Percentiles rank a stretch among this genome's conserved stretches.
Evolutionary conservation across 2,888 invertebrate genomes (phyloP).

Genomic region (Andrena haemorrhoa): DNA sequence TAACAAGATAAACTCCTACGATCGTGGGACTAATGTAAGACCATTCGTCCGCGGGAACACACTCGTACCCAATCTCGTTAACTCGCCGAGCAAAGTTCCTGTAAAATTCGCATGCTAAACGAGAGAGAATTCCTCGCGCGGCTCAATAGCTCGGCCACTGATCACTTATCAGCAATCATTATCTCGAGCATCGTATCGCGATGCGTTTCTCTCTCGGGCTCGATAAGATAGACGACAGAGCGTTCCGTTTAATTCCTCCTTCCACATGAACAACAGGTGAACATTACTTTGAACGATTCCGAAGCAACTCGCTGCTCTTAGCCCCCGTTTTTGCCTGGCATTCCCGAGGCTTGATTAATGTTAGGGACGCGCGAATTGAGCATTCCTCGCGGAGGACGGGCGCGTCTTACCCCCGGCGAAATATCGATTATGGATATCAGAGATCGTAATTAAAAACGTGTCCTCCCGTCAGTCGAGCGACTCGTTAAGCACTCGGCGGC

Average conservation of each 20-base stretch:
- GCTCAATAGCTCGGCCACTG: background rate
- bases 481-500: slow-evolving; percentile 33
- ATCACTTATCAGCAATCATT: background rate
- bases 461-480: slow-evolving; percentile 28
- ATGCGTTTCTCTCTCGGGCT: slow-evolving; percentile 7
- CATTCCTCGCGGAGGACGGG: slow-evolving; percentile 20
- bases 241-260: slow-evolving; percentile 19
- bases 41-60: slow-evolving; percentile 34
- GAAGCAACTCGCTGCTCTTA: background rate
- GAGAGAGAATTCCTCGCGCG: background rate
- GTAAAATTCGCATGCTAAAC: background rate
- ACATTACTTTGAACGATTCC: slow-evolving; percentile 40
- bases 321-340: background rate
- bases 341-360: slow-evolving; percentile 48
- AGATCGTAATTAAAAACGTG: slow-evolving; percentile 62
- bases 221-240: slow-evolving; percentile 48
- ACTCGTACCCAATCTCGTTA: slow-evolving; percentile 13
- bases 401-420: background rate
- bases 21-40: slow-evolving; percentile 58
- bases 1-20: slow-evolving; percentile 44
- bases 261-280: slow-evolving; percentile 41
- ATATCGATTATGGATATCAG: slow-evolving; percentile 57
- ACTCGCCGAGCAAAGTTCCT: background rate
- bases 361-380: slow-evolving; percentile 46
- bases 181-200: slow-evolving; percentile 1